Evolutionary conservation across 2,797 vertebrate genomes (phyloP).

Genomic region (Malurus splendens): DNA sequence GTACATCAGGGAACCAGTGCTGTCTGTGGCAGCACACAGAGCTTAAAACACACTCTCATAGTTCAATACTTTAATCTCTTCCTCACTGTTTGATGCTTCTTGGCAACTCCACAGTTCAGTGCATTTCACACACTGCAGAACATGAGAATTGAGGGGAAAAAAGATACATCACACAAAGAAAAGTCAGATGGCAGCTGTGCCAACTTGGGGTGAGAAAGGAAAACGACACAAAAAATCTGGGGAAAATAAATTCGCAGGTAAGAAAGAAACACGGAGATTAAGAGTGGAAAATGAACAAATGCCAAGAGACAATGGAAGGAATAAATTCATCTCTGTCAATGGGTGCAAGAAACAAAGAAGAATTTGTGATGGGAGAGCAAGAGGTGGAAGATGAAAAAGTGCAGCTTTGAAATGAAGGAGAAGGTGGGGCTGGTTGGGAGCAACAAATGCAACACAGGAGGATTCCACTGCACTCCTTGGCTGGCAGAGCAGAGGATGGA

Average conservation of each 20-base stretch:
- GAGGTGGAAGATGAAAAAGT: neutral
- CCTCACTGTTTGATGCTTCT: conserved; percentile 1
- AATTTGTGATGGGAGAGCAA: neutral
- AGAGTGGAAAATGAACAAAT: neutral
- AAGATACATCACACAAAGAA: neutral
- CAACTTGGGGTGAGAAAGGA: neutral
- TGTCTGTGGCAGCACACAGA: neutral
- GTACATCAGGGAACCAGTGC: neutral
- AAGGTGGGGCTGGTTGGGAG: neutral
- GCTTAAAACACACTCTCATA: neutral
- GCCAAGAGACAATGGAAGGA: neutral
- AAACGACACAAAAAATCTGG: neutral
- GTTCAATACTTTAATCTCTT: conserved; percentile 22
- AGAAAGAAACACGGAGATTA: neutral
- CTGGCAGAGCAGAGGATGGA: neutral
- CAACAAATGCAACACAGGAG: neutral
- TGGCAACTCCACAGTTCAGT: conserved; percentile 30
- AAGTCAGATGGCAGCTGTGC: neutral
- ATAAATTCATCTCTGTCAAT: neutral
- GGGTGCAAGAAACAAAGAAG: neutral
- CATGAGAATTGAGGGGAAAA: neutral
- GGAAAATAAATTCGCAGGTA: neutral
- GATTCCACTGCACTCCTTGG: neutral
- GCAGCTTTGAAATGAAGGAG: neutral
- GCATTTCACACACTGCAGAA: conserved; percentile 10